Conservation (phyloP, 2,888 invertebrate species). For the Diplazon laetatorius region DNA sequence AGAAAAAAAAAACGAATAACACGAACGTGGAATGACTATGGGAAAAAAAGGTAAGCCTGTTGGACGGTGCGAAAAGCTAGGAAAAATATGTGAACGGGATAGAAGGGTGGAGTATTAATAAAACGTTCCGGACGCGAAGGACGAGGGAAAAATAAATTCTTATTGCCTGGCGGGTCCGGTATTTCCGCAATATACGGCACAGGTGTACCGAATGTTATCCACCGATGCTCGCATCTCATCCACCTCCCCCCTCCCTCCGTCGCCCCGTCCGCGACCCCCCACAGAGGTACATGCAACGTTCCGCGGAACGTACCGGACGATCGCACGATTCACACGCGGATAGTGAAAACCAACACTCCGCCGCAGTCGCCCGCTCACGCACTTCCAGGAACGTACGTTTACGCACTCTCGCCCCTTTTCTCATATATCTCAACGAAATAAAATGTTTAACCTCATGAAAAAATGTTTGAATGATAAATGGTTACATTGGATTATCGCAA, state of each 20-base stretch:
- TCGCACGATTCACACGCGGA: slow-evolving; percentile 58
- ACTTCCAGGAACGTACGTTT: slow-evolving; percentile 46
- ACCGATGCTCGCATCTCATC: slow-evolving; percentile 58
- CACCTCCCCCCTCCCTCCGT: not conserved
- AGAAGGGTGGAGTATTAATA: slow-evolving; percentile 74
- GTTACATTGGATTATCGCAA: no score
- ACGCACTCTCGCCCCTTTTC: slow-evolving; percentile 43
- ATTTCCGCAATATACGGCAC: slow-evolving; percentile 82
- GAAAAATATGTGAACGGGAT: slow-evolving; percentile 35
- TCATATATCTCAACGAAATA: not conserved
- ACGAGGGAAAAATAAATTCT: slow-evolving; percentile 72
- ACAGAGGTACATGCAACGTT: slow-evolving; percentile 49
- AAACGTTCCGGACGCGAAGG: slow-evolving; percentile 72
- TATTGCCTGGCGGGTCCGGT: slow-evolving; percentile 80
- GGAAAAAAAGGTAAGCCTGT: slow-evolving; percentile 44
- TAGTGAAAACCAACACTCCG: slow-evolving; percentile 44
- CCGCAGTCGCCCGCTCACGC: slow-evolving; percentile 28
- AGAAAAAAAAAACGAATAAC: slow-evolving; percentile 3
- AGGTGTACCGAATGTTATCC: slow-evolving; percentile 81
- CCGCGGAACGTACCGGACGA: slow-evolving; percentile 59
- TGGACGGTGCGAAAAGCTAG: slow-evolving; percentile 27
- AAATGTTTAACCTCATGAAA: no score
- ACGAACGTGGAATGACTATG: not conserved
- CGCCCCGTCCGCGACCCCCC: no score
- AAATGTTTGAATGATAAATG: no score